phyloP scores from a whole-genome alignment of 2,888 invertebrate genomes.

The Dryobotodes eremita region DNA sequence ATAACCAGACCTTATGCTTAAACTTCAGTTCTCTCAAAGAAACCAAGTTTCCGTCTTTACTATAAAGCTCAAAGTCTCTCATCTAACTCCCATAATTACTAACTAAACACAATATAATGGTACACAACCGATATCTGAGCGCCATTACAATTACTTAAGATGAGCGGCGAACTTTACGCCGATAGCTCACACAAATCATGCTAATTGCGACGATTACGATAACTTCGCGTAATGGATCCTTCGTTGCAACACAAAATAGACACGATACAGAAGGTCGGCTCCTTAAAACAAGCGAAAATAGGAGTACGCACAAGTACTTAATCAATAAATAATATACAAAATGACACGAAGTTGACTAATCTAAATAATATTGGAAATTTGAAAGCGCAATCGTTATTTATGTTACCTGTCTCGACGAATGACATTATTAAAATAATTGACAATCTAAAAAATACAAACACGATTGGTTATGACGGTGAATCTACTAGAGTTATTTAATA shows the following conservation, averaged over 20 bases:
- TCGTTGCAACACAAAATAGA: not conserved
- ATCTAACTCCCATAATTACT: not conserved
- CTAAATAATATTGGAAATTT: too few species aligned
- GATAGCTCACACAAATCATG: conserved; percentile 36
- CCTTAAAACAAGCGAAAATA: not conserved
- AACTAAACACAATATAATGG: not conserved
- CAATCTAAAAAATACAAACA: too few species aligned
- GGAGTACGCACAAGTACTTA: not conserved
- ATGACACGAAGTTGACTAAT: too few species aligned
- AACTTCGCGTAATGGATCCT: conserved; percentile 42
- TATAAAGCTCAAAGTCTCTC: not conserved
- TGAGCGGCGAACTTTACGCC: conserved; percentile 17
- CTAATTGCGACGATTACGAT: conserved; percentile 44
- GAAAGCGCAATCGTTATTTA: too few species aligned
- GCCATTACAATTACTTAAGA: conserved; percentile 34
- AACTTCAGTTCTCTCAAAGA: too few species aligned
- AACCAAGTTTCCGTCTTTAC: too few species aligned
- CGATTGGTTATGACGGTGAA: too few species aligned
- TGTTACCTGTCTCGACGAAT: too few species aligned
- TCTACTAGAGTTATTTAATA: too few species aligned
- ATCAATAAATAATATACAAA: too few species aligned
- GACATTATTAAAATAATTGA: too few species aligned
- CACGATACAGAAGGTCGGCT: not conserved
- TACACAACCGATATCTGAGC: conserved; percentile 16
- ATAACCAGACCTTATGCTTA: too few species aligned